These are phyloP conservation scores for Podarcis siculus DNA, from an alignment of 2,797 vertebrate species.

Conservation along the genomic window DNA sequence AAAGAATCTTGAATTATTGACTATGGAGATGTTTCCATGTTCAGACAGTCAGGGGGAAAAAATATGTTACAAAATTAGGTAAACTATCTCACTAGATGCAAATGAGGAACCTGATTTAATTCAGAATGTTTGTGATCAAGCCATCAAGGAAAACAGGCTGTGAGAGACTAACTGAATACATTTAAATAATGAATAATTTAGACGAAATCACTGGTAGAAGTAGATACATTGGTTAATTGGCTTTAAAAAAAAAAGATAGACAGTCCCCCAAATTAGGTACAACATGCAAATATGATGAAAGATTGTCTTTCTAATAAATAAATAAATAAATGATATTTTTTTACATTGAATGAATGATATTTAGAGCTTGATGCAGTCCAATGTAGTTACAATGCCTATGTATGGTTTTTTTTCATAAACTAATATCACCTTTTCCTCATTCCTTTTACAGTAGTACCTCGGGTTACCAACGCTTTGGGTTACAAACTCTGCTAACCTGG, in stretches of 20 bases:
- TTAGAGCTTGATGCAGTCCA: neutral
- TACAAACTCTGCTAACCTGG: too few relatives aligned
- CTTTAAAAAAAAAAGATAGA: constrained; percentile 2
- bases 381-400: neutral
- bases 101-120: neutral
- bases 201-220: neutral
- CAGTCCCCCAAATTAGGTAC: neutral
- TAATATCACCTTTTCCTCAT: too few relatives aligned
- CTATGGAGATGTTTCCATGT: neutral
- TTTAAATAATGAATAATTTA: constrained; percentile 12
- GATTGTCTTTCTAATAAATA: neutral
- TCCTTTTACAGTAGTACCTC: too few relatives aligned
- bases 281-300: neutral
- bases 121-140: neutral
- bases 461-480: too few relatives aligned
- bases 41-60: neutral
- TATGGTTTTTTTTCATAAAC: neutral
- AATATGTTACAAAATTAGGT: fast-evolving
- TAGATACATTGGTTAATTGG: neutral
- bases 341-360: neutral
- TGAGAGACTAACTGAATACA: neutral
- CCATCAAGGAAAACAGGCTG: neutral
- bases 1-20: neutral
- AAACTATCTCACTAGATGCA: neutral
- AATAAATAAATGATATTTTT: neutral